These are phyloP conservation scores for Dipodomys stephensi DNA, from an alignment of 2,113 vertebrate species.

Conservation along the genomic window DNA sequence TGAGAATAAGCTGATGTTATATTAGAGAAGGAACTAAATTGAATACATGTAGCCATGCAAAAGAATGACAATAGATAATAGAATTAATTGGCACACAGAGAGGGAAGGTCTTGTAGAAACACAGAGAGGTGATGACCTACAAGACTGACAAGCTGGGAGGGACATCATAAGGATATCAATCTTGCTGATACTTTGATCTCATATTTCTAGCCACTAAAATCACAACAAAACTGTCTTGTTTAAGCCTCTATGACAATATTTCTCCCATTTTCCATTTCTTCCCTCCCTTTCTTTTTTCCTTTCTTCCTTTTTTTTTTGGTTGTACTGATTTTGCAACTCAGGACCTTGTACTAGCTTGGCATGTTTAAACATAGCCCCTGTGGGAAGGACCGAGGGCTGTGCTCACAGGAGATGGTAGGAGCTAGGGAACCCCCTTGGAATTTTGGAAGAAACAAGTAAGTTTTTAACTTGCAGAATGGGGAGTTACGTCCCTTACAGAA, in stretches of 20 bases:
- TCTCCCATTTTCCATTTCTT: not conserved
- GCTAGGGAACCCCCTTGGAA: not conserved
- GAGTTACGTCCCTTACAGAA: not conserved
- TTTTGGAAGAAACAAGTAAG: slow-evolving; percentile 23
- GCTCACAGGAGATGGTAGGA: not conserved
- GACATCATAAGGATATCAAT: not conserved
- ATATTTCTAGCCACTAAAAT: not conserved
- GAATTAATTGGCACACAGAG: not conserved
- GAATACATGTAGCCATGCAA: not conserved
- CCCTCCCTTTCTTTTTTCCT: too few species aligned
- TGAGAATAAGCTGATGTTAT: slow-evolving; percentile 26
- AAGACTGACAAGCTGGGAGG: not conserved
- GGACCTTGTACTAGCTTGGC: too few species aligned
- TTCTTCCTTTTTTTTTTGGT: too few species aligned
- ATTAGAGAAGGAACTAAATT: not conserved
- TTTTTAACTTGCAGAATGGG: slow-evolving; percentile 21
- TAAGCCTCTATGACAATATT: too few species aligned
- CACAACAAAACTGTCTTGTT: too few species aligned
- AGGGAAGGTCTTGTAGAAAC: not conserved
- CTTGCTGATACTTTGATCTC: not conserved
- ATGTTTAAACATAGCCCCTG: too few species aligned
- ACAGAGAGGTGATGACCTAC: not conserved
- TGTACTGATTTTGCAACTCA: too few species aligned
- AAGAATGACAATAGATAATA: slow-evolving; percentile 4
- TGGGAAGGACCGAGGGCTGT: not conserved